A percentile compares a stretch with the other conserved stretches of the same genome.
Conservation (phyloP, 2,797 vertebrate species). For the Catamblyrhynchus diadema region DNA sequence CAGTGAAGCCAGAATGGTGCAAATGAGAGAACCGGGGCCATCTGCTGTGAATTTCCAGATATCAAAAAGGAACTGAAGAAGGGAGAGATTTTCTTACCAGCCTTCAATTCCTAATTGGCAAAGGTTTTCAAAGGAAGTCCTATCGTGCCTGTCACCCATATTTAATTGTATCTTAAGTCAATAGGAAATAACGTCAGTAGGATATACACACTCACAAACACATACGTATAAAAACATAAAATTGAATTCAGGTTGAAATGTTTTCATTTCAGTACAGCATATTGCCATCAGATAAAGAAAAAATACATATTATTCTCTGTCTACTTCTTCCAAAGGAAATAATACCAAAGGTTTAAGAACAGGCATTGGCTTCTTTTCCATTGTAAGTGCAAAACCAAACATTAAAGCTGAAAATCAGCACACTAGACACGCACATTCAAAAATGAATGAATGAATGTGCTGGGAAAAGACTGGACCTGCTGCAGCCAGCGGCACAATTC, state of each 20-base stretch:
- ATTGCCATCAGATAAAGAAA: constrained; percentile 49
- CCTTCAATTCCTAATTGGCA: not conserved
- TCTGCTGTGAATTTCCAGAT: constrained; percentile 22
- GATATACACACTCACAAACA: not conserved
- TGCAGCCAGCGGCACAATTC: constrained; percentile 29
- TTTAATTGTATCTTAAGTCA: constrained; percentile 14
- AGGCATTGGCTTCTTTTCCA: constrained; percentile 53
- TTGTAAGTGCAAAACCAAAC: constrained; percentile 48
- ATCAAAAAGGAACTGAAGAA: not conserved
- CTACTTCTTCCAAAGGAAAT: constrained; percentile 58
- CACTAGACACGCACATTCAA: constrained; percentile 9
- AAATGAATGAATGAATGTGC: not conserved
- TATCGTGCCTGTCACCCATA: not conserved
- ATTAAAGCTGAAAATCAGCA: constrained; percentile 20
- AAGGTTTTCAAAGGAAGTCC: not conserved
- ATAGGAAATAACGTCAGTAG: not conserved
- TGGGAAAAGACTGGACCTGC: constrained; percentile 9
- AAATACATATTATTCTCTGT: constrained; percentile 19
- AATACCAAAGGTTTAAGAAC: constrained; percentile 59
- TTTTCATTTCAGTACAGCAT: not conserved
- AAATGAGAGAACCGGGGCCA: constrained; percentile 34
- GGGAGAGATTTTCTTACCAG: not conserved
- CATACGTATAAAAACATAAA: not conserved
- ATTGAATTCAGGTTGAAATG: constrained; percentile 12
- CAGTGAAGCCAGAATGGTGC: constrained; percentile 1